A percentile compares a stretch with the other conserved stretches of the same genome.
phyloP scores from a whole-genome alignment of 2,888 invertebrate genomes.

The Nomada ruficornis region DNA sequence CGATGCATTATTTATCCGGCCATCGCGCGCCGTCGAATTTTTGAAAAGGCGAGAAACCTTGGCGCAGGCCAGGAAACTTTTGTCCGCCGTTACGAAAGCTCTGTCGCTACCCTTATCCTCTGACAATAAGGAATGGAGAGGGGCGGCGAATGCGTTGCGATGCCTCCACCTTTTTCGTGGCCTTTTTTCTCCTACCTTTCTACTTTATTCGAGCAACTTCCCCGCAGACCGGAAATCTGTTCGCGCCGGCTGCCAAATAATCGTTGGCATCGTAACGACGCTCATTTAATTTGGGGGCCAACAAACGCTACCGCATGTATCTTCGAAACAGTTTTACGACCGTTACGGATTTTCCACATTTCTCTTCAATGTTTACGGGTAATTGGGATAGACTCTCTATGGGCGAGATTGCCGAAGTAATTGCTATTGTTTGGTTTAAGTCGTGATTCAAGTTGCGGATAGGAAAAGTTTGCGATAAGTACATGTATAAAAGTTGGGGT shows the following conservation, averaged over 20 bases:
- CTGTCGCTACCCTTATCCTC: slow-evolving; percentile 57
- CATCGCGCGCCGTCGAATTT: slow-evolving; percentile 59
- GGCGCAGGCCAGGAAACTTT: slow-evolving; percentile 58
- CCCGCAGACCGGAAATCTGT: slow-evolving; percentile 57
- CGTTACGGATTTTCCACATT: neutral
- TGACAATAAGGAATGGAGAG: slow-evolving; percentile 64
- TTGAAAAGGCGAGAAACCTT: slow-evolving; percentile 65
- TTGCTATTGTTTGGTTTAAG: no score
- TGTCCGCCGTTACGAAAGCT: slow-evolving; percentile 46
- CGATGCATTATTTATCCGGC: slow-evolving; percentile 75
- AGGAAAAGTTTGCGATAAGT: no score
- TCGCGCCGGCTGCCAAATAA: slow-evolving; percentile 66
- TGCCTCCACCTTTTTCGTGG: slow-evolving; percentile 49
- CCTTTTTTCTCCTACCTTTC: slow-evolving; percentile 32
- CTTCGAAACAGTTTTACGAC: neutral
- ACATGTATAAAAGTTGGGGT: no score
- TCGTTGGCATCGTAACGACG: slow-evolving; percentile 62
- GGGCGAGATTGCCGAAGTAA: no score
- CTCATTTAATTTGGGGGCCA: slow-evolving; percentile 64
- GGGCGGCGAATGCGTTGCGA: slow-evolving; percentile 55
- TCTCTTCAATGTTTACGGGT: no score
- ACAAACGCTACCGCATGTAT: slow-evolving; percentile 47
- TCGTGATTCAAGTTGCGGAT: no score
- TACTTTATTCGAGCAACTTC: slow-evolving; percentile 52
- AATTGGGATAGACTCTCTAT: no score